Percentiles rank a stretch among this genome's conserved stretches.
Conservation (phyloP, 2,888 invertebrate species). For the Mallateleia sp. region DNA sequence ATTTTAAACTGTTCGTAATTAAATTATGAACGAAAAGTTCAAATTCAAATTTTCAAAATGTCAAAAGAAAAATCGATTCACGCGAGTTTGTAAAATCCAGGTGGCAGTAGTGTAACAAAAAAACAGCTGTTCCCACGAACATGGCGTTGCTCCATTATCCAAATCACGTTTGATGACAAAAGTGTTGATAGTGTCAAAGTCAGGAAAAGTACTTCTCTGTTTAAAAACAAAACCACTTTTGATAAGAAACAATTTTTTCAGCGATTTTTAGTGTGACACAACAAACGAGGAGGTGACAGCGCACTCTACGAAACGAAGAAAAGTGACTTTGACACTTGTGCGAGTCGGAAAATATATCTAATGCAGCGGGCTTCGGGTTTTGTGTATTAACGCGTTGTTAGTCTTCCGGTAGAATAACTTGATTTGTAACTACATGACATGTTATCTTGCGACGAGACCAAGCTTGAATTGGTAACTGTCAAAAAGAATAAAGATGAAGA, state of each 20-base stretch:
- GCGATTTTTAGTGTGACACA: too few relatives aligned
- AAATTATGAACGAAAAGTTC: too few relatives aligned
- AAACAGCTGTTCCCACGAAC: slow-evolving; percentile 59
- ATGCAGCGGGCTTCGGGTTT: slow-evolving; percentile 1
- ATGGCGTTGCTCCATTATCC: slow-evolving; percentile 59
- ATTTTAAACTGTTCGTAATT: too few relatives aligned
- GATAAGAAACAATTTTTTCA: too few relatives aligned
- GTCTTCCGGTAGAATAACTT: slow-evolving; percentile 3
- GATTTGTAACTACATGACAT: slow-evolving; percentile 81
- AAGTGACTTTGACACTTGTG: slow-evolving; percentile 8
- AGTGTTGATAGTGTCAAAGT: slow-evolving; percentile 22
- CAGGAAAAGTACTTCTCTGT: too few relatives aligned
- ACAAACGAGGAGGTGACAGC: background rate
- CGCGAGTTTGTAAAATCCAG: slow-evolving; percentile 6
- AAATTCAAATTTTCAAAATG: too few relatives aligned
- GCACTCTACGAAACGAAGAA: background rate
- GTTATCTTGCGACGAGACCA: slow-evolving; percentile 87
- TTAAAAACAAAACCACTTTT: too few relatives aligned
- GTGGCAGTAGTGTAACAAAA: slow-evolving; percentile 54
- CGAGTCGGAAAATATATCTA: slow-evolving; percentile 6
- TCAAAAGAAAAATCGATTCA: too few relatives aligned
- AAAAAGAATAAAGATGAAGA: slow-evolving; percentile 83
- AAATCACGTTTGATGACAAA: slow-evolving; percentile 54
- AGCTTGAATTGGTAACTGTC: slow-evolving; percentile 86
- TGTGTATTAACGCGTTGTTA: background rate